Conservation (phyloP, 2,113 vertebrate species). For the Astur gentilis region DNA sequence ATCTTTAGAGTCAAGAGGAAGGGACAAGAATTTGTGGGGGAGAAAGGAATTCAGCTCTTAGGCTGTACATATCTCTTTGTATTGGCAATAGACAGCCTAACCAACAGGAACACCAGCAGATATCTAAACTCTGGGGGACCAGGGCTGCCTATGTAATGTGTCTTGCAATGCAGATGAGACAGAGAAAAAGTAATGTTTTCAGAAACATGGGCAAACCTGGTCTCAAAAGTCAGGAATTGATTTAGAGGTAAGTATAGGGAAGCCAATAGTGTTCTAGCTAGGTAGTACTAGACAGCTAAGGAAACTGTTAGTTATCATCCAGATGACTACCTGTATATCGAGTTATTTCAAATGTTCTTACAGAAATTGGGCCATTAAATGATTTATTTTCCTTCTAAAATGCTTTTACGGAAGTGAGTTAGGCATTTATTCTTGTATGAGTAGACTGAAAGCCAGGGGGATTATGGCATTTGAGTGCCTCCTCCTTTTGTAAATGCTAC, state of each 20-base stretch:
- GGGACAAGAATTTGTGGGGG: background rate
- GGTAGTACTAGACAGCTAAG: background rate
- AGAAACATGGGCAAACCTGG: background rate
- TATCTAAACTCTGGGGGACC: background rate
- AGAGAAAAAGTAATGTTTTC: background rate
- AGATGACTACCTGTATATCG: background rate
- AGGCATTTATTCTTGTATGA: background rate
- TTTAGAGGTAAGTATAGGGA: background rate
- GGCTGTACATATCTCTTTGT: background rate
- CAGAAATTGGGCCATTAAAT: background rate
- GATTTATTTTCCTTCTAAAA: background rate
- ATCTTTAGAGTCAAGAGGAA: background rate
- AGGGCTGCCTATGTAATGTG: background rate
- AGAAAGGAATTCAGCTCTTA: background rate
- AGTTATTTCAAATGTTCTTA: background rate
- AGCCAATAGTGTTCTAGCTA: background rate
- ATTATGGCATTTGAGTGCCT: background rate
- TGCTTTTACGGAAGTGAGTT: background rate
- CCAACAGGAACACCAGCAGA: background rate
- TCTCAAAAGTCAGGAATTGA: background rate
- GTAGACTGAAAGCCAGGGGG: fast-evolving
- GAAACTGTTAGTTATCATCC: background rate
- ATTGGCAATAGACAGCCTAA: background rate
- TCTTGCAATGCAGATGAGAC: background rate
- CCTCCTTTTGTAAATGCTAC: background rate